Evolutionary conservation across 2,888 invertebrate species (phyloP), one percentile per base, ranked within the genome.

Genomic region (Onthophagus sagittarius): DNA sequence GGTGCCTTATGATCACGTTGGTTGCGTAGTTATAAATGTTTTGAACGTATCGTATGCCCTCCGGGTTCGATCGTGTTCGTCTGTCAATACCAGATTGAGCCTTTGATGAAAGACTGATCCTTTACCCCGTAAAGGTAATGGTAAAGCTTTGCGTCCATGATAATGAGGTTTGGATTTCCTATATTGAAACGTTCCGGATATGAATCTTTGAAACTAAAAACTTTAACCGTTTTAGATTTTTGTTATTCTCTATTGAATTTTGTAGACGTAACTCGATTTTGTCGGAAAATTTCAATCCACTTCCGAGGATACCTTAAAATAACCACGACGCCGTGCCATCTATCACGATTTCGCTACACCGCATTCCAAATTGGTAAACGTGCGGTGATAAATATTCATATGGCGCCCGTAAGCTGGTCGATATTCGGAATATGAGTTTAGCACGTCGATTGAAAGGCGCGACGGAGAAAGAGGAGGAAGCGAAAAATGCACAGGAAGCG

Each of bases 331-430:
- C 23, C 67, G 67, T n/a, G 31, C 67, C 70, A 63, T 73, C 70
- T 69, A 73, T 73, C 72, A 73, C 63, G 69, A 63, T 73, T 73
- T 72, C 69, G 69, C 63, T 70, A 69, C 72, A 15, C 15, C 33
- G 70, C 15, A 63, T 63, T 63, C 69, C 69, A 73, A 73, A 73
- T 69, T 70, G 15, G 67, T 32, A 53, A 73, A 70, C 70, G 63
- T 69, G 39, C n/a, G 33, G 67, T 69, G 69, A 74, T 74, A 74
- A 74, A 74, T 74, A 74, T 74, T 74, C 74, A 74, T 74, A 74
- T 64, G 67, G 64, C 72, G 72, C 14, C 15, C 32, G 31, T 9
- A 62, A 70, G 15, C 15, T 32, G 70, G 70, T 74, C 74, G 64
- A 74, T 74, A 72, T 33, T 67, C 70, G 70, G 74, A 72, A 74